Conservation (phyloP, 2,888 invertebrate species). For the Chorisops tibialis region DNA sequence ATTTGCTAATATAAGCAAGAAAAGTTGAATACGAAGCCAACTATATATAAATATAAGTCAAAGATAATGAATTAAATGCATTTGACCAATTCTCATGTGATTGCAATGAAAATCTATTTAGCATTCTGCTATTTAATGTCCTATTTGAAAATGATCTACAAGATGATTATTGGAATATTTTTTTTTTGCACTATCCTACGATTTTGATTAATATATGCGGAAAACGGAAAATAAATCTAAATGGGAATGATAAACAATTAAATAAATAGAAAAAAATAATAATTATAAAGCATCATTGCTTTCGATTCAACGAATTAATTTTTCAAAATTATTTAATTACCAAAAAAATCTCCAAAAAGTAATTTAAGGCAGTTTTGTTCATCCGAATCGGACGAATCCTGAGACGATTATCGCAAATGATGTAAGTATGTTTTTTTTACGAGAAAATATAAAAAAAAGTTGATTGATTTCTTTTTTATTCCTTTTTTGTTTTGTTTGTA, state of each 20-base stretch:
- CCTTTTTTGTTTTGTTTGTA: neutral
- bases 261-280: constrained; percentile 1
- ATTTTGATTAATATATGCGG: neutral
- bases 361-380: constrained; percentile 69
- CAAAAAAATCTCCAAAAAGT: constrained; percentile 65
- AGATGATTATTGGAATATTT: neutral
- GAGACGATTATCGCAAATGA: constrained; percentile 15
- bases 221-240: neutral
- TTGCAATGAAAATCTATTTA: constrained; percentile 9
- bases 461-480: neutral
- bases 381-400: constrained; percentile 50
- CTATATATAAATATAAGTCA: neutral
- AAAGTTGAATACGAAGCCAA: constrained; percentile 6
- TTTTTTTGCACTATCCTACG: too few species aligned
- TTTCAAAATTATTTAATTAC: constrained; percentile 51
- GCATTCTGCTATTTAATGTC: too few species aligned
- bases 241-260: neutral
- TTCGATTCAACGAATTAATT: neutral
- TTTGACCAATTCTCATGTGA: constrained; percentile 6
- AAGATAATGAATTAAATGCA: neutral
- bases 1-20: constrained; percentile 14
- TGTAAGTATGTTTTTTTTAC: constrained; percentile 8
- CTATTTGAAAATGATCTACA: neutral
- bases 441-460: constrained; percentile 16
- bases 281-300: constrained; percentile 4